Conservation (phyloP, 1,140 invertebrate genomes). For the Ganaspis sp. region DNA sequence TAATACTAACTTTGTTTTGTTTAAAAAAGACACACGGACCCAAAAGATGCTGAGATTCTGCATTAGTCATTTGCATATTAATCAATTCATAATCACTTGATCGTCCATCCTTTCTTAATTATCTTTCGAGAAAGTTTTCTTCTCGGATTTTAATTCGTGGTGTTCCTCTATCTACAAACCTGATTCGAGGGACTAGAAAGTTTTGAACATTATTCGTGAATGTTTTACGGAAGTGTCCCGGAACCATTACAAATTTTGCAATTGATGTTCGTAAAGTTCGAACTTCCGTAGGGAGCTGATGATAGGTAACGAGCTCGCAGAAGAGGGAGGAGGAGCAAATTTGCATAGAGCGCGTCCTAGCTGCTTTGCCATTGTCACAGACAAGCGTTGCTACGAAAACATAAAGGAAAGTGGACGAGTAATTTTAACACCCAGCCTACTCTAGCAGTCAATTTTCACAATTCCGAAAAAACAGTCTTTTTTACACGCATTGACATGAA, state of each 20-base stretch:
- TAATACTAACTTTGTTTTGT: background rate
- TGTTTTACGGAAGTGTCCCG: constrained; percentile 29
- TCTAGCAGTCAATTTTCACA: constrained; percentile 38
- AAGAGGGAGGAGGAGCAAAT: constrained; percentile 10
- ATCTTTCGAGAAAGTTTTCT: background rate
- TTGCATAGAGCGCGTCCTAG: constrained; percentile 16
- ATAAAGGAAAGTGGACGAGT: constrained; percentile 16
- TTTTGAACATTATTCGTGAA: constrained; percentile 25
- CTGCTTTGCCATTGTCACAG: constrained; percentile 18
- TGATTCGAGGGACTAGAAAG: constrained; percentile 24
- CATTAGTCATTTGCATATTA: background rate
- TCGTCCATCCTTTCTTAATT: constrained; percentile 1
- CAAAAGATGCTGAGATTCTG: background rate
- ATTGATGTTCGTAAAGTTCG: constrained; percentile 27
- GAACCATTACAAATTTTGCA: constrained; percentile 30
- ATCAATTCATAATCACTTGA: constrained; percentile 9
- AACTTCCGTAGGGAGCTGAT: constrained; percentile 26
- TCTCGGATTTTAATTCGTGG: background rate
- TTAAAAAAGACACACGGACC: background rate
- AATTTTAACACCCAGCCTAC: background rate
- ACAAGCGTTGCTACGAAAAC: constrained; percentile 6
- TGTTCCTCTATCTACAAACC: constrained; percentile 4
- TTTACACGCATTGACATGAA: too few relatives aligned
- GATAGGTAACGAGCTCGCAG: constrained; percentile 27
- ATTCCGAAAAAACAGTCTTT: too few relatives aligned